Conservation (phyloP, 2,888 invertebrate genomes). For the Drosophila quasianomalipes region DNA sequence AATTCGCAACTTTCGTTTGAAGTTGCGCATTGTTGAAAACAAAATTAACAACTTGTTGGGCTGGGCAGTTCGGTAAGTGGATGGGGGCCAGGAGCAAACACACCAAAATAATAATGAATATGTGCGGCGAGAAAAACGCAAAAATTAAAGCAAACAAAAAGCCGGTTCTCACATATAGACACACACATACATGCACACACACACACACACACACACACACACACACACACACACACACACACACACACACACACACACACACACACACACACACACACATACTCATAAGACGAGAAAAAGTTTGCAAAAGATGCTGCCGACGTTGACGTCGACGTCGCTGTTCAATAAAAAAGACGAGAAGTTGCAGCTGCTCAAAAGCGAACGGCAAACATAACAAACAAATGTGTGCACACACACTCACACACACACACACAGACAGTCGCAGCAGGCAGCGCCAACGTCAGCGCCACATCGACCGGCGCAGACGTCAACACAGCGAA, state of each 20-base stretch:
- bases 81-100: background rate
- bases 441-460: constrained; percentile 36
- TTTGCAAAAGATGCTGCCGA: constrained; percentile 58
- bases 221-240: constrained; percentile 1
- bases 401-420: constrained; percentile 31
- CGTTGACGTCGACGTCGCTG: constrained; percentile 38
- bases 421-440: constrained; percentile 8
- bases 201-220: constrained; percentile 1
- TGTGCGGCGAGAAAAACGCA: constrained; percentile 53
- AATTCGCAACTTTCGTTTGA: constrained; percentile 72
- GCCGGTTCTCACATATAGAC: constrained; percentile 61
- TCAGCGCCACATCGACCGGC: constrained; percentile 65
- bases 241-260: constrained; percentile 31
- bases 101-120: constrained; percentile 43
- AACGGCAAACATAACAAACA: constrained; percentile 66
- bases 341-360: constrained; percentile 29
- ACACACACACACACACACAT: constrained; percentile 1
- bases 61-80: constrained; percentile 15
- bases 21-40: constrained; percentile 38
- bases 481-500: constrained; percentile 72
- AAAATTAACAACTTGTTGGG: constrained; percentile 68
- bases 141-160: constrained; percentile 77
- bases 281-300: constrained; percentile 52
- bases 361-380: constrained; percentile 50
- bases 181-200: constrained; percentile 10